Conservation (phyloP, 1,140 invertebrate genomes). For the Teleogryllus occipitalis region DNA sequence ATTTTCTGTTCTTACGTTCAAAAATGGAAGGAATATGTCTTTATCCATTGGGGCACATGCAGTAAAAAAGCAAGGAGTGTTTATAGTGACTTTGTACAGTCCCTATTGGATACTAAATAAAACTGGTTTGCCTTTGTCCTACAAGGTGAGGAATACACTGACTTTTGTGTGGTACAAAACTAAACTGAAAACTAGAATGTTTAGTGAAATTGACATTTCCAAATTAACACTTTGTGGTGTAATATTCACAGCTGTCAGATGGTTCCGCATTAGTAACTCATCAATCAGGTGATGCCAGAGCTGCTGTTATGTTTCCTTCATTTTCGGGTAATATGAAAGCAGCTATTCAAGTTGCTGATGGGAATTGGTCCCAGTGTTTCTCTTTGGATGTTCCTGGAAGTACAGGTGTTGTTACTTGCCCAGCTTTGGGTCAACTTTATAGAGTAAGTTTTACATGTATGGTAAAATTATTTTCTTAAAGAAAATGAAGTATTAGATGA, state of each 20-base stretch:
- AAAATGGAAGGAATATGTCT: conserved; percentile 56
- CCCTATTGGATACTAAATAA: conserved; percentile 99
- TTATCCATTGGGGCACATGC: conserved; percentile 82
- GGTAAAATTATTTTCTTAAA: too few relatives aligned
- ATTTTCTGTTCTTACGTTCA: conserved; percentile 77
- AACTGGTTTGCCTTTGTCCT: conserved; percentile 76
- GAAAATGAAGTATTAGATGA: too few relatives aligned
- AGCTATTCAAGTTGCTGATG: conserved; percentile 72
- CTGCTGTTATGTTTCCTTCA: conserved; percentile 82
- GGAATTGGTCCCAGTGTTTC: conserved; percentile 95
- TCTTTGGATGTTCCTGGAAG: conserved; percentile 94
- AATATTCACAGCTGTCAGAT: conserved; percentile 38
- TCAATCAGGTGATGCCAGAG: conserved; percentile 69
- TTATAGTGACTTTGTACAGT: conserved; percentile 74
- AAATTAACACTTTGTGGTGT: not conserved
- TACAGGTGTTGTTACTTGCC: conserved; percentile 78
- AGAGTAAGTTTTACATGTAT: not conserved
- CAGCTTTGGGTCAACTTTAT: conserved; percentile 28
- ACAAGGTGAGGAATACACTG: conserved; percentile 59
- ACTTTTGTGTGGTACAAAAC: not conserved
- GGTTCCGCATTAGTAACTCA: conserved; percentile 66
- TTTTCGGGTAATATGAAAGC: conserved; percentile 92
- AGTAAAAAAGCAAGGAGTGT: conserved; percentile 50
- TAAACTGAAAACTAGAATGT: not conserved
- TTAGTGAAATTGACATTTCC: too few relatives aligned